Conservation (phyloP, 2,888 invertebrate species). For the Syrista parreyssii region DNA sequence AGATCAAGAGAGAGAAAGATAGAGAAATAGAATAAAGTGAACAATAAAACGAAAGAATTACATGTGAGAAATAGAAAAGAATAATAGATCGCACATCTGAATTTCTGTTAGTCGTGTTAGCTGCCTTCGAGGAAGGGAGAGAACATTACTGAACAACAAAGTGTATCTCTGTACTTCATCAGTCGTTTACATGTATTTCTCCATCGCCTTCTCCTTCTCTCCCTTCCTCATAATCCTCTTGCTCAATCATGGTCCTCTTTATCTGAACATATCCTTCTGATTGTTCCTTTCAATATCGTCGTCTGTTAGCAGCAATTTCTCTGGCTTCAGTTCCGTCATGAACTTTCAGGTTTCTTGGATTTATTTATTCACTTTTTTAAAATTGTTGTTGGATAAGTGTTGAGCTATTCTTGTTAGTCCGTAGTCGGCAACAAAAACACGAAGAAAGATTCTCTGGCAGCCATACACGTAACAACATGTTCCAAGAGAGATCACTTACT, state of each 20-base stretch:
- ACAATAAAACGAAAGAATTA: not conserved
- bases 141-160: constrained; percentile 25
- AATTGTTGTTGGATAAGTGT: not conserved
- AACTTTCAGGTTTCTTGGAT: not conserved
- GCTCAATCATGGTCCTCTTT: not conserved
- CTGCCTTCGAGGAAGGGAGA: constrained; percentile 23
- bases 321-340: not conserved
- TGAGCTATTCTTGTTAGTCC: constrained; percentile 26
- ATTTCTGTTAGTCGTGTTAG: constrained; percentile 50
- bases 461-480: constrained; percentile 48
- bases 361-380: not conserved
- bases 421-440: constrained; percentile 25
- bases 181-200: not conserved
- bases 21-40: not conserved
- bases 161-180: constrained; percentile 8
- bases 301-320: not conserved
- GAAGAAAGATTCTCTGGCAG: constrained; percentile 46
- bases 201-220: not conserved
- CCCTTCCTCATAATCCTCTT: not conserved
- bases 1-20: constrained; percentile 10
- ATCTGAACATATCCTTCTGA: not conserved
- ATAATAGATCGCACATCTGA: constrained; percentile 28
- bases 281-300: not conserved
- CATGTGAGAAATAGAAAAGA: constrained; percentile 14
- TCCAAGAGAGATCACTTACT: constrained; percentile 77